phyloP scores from a whole-genome alignment of 1,140 invertebrate genomes.

The Episyrphus balteatus region DNA sequence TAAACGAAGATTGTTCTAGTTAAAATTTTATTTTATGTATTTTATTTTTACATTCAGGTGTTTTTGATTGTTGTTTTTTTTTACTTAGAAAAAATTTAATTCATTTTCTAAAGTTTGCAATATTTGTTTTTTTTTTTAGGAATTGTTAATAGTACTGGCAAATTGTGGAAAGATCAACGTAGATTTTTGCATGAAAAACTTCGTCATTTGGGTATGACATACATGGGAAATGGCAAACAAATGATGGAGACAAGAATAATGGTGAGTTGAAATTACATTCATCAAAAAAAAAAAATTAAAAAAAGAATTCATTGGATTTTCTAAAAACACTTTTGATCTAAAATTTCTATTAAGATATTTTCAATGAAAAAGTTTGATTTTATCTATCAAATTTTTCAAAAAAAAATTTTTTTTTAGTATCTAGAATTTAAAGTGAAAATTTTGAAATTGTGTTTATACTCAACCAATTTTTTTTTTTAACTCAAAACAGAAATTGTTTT shows the following conservation, averaged over 20 bases:
- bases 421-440: too few relatives aligned
- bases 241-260: conserved; percentile 78
- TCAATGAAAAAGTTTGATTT: too few relatives aligned
- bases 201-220: conserved; percentile 81
- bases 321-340: not conserved
- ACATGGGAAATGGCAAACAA: conserved; percentile 63
- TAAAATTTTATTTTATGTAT: too few relatives aligned
- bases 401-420: too few relatives aligned
- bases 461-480: too few relatives aligned
- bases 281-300: not conserved
- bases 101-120: too few relatives aligned
- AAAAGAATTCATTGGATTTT: not conserved
- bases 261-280: conserved; percentile 42
- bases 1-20: too few relatives aligned
- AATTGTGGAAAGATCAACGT: conserved; percentile 84
- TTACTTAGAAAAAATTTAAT: too few relatives aligned
- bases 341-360: too few relatives aligned
- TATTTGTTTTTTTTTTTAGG: conserved; percentile 47
- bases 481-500: too few relatives aligned
- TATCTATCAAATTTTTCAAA: too few relatives aligned
- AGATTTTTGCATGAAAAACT: conserved; percentile 82
- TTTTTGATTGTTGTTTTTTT: not conserved
- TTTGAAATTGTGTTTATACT: too few relatives aligned
- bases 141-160: conserved; percentile 81
- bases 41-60: not conserved